Base-by-base conservation (phyloP, 2,888 invertebrate species). In the Mythimna albipuncta region DNA sequence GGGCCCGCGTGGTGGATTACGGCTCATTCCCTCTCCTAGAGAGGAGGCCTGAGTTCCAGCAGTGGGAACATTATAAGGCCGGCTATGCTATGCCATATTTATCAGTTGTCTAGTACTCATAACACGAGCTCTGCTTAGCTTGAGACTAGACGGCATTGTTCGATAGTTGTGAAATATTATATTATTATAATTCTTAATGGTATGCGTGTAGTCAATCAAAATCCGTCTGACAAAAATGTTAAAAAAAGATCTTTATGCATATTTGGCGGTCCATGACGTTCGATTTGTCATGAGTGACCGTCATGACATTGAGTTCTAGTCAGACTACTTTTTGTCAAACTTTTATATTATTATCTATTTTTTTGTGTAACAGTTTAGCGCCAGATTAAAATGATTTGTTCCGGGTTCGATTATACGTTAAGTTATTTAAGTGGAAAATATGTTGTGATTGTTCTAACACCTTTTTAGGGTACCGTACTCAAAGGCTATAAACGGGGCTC, bases 371-470 rank as follows among this genome's bases (percentile, higher is more conserved):
- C 5, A 61, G 47, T 21, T 71, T 64, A 66, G 70, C 77, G 77
- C 69, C 67, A 55, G 75, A 74, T 77, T 64, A 59, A 64, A 64
- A 55, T 55, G 62, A 54, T 35, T 52, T 59, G 62, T 83, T 83
- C 82, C 83, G 82, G 75, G 80, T 72, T 76, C 55, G 13, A 47
- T 71, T 71, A 66, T 57, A 54, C 11, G 52, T 44, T 47, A 19
- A 26, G 50, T 55, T 47, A 61, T 41, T 32, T 32, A 19, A 16
- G 66, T 19, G 7, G 26, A 35, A 64, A 58, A 69, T 55, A 64
- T 11, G 4, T 3, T 70, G 21, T 0, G 13, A 54, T 69, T 50
- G 54, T 69, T 41, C 38, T 1, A 52, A 52, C 50, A 52, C 50
- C 0, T 52, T 52, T 52, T 47, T 47, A 6, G 13, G 11, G 47